These are phyloP conservation scores for Heteronetta atricapilla DNA, from an alignment of 2,113 vertebrate genomes.

Conservation along the genomic window DNA sequence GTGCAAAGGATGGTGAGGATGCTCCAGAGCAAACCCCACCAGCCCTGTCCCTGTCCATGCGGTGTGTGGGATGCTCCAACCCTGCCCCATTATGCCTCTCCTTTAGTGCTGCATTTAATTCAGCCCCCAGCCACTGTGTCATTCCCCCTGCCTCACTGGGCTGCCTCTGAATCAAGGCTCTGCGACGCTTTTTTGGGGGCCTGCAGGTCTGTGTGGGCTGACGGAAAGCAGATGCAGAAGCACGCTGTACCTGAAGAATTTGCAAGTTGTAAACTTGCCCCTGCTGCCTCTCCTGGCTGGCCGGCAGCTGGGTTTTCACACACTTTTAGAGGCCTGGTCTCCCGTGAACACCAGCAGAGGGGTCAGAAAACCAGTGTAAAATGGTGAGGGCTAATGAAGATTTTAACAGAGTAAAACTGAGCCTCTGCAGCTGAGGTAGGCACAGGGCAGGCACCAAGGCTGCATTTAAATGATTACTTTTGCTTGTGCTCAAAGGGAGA, in stretches of 20 bases:
- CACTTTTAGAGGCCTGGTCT: neutral
- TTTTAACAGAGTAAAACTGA: neutral
- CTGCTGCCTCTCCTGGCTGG: neutral
- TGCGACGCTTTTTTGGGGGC: neutral
- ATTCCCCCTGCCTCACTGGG: neutral
- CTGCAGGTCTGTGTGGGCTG: neutral
- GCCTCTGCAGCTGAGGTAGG: neutral
- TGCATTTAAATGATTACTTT: neutral
- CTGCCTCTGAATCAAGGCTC: neutral
- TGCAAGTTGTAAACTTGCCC: neutral
- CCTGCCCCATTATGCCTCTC: neutral
- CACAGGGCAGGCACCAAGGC: neutral
- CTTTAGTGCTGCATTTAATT: neutral
- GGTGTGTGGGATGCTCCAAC: neutral
- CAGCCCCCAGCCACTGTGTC: neutral
- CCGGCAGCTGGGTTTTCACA: neutral
- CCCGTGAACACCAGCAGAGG: neutral
- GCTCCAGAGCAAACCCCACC: neutral
- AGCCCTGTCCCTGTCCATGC: accelerated
- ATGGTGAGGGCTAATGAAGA: neutral
- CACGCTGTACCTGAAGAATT: neutral
- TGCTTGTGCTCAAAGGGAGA: neutral
- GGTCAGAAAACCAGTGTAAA: neutral
- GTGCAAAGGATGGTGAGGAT: neutral
- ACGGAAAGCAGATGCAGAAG: neutral